A percentile compares a stretch with the other conserved stretches of the same genome.
These are phyloP conservation scores for Phylloscopus collybita DNA, from an alignment of 2,797 vertebrate species.

Conservation along the genomic window DNA sequence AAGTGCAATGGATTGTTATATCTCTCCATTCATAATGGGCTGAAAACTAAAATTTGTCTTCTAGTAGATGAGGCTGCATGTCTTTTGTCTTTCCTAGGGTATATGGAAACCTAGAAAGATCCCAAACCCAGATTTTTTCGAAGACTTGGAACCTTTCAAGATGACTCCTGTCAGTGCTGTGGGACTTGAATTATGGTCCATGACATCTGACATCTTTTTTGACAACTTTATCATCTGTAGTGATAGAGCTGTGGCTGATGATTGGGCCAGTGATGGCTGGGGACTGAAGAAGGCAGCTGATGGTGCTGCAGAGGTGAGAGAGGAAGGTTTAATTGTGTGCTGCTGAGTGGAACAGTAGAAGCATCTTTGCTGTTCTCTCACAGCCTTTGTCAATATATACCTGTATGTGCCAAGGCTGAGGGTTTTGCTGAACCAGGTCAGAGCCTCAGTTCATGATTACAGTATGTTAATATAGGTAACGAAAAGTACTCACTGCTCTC, in stretches of 20 bases:
- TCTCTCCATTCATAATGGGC: not conserved
- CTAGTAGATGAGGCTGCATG: not conserved
- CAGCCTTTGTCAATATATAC: not conserved
- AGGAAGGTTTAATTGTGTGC: not conserved
- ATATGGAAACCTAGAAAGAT: constrained; percentile 98
- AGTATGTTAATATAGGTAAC: not conserved
- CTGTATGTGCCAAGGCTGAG: not conserved
- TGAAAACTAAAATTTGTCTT: not conserved
- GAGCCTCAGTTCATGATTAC: not conserved
- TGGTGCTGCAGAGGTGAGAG: constrained; percentile 90
- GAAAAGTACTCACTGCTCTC: not conserved
- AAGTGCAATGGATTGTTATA: not conserved
- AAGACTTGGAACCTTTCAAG: constrained; percentile 93
- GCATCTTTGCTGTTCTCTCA: not conserved
- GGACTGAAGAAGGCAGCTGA: constrained; percentile 96
- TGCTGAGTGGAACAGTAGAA: not conserved
- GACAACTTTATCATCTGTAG: constrained; percentile 95
- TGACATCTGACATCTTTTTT: constrained; percentile 98
- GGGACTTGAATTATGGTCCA: constrained; percentile 98
- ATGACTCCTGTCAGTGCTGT: constrained; percentile 93
- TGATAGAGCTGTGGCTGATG: constrained; percentile 88
- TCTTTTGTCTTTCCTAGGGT: constrained; percentile 79
- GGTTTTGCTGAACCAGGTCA: not conserved
- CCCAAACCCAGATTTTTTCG: constrained; percentile 94
- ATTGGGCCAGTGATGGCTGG: constrained; percentile 93